Percentiles rank a stretch among this genome's conserved stretches.
Evolutionary conservation across 2,888 invertebrate species (phyloP).

Genomic region (Chrysolina oricalcia): DNA sequence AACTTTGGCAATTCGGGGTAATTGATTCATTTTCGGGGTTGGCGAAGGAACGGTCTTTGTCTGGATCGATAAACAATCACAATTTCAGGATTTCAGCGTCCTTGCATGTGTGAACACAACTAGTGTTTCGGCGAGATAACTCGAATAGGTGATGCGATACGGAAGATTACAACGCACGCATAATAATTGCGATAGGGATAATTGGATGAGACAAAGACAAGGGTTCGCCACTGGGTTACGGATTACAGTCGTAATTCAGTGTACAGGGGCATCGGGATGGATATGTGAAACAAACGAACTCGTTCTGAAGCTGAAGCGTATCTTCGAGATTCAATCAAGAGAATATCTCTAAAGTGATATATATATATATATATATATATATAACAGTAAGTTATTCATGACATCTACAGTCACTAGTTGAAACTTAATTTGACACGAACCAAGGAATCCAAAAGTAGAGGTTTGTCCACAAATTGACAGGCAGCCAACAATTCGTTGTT

Average conservation of each 20-base stretch:
- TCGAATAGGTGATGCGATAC: constrained; percentile 39
- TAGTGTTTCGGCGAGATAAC: constrained; percentile 51
- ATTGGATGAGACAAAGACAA: constrained; percentile 9
- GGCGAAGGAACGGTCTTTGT: constrained; percentile 32
- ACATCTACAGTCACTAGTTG: too few species aligned
- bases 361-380: too few species aligned
- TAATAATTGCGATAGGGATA: constrained; percentile 29
- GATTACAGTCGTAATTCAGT: constrained; percentile 1
- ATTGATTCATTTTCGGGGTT: constrained; percentile 40
- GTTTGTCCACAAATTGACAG: too few species aligned
- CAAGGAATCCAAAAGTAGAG: too few species aligned
- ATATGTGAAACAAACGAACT: not conserved
- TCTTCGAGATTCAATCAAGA: not conserved
- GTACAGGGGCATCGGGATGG: not conserved
- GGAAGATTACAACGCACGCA: constrained; percentile 39
- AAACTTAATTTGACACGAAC: too few species aligned
- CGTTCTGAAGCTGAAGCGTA: too few species aligned
- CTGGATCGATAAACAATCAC: constrained; percentile 60
- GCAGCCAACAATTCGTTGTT: too few species aligned
- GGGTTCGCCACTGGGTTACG: not conserved
- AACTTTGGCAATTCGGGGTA: constrained; percentile 43
- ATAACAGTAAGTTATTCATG: too few species aligned
- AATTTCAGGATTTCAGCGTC: constrained; percentile 47
- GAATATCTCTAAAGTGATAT: too few species aligned
- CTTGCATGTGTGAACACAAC: constrained; percentile 61